Evolutionary conservation across 2,797 vertebrate species (phyloP), one percentile per base, ranked within the genome.

Genomic region (Enteromius trimaculatus): DNA sequence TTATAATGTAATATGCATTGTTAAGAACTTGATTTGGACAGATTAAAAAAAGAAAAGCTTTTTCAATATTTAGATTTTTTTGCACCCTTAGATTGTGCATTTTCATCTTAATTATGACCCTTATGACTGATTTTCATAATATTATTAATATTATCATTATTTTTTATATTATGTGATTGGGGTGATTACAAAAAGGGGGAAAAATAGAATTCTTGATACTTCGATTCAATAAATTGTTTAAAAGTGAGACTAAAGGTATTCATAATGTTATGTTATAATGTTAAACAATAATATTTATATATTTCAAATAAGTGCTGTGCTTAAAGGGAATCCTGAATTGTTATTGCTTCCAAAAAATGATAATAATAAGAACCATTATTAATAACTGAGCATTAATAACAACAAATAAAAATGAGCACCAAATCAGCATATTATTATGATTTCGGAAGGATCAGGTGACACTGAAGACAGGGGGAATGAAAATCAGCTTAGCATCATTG

Each of bases 401-500:
- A 23, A 13, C 23, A 29, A 23, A 16, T 26, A 29, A 0, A 55
- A 55, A 58, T 9, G 3, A 70, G 14, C 68, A 21, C 29, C 10
- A 31, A 0, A 74, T 53, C 2, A 0, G 5, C 29, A n/a, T 14
- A 72, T 74, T 0, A 34, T 0, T n/a, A 2, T 34, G 17, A 74
- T 53, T 74, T 34, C 4, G 53, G 5, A 53, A 74, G 70, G 47
- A 74, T 74, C 47, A 53, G 31, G 9, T n/a, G 44, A 74, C 71
- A 4, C 29, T n/a, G 14, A 49, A 71, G 23, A 51, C 23, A 21
- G 70, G 26, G 31, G 60, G 3, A 17, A 64, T 7, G 14, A 2
- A 47, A 29, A 44, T 4, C 13, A 70, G 68, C n/a, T 26, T 44
- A 26, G 11, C 13, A 69, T 47, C 39, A 71, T 47, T 0, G 19